Evolutionary conservation across 2,888 invertebrate species (phyloP), one percentile per base, ranked within the genome.

Genomic region (Nymphalis polychloros): DNA sequence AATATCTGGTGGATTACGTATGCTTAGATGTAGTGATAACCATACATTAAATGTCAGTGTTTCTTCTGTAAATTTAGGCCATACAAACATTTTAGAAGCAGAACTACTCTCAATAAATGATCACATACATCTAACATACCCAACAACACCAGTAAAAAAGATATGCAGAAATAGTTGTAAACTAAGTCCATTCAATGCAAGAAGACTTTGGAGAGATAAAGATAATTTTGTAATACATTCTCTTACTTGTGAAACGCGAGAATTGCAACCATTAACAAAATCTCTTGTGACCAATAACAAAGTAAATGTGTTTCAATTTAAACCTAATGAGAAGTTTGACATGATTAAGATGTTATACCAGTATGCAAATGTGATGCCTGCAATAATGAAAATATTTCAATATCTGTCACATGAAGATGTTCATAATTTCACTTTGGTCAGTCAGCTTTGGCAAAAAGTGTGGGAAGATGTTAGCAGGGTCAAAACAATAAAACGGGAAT

Each of bases 131-230:
- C 50, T 75, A 46, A 68, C 84, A 55, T 88, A 88, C 73, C 92
- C 92, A 68, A 83, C 87, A 57, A 92, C 92, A 75, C 92, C 92
- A 70, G 81, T 91, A 31, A 92, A 92, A 74, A 86, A 81, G 75
- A 74, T 76, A 13, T 85, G 84, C 63, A 81, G 75, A 74, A 81
- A 78, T 69, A 87, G 83, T 74, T 89, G 89, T 75, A 86, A 81
- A 67, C 75, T 82, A 65, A 78, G 85, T 67, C 86, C 89, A 2
- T 83, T 85, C 46, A 75, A 72, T 52, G 57, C 73, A 62, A 83
- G 78, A 64, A 88, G 80, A 78, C 81, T 88, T 31, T 55, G 53
- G 53, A 27, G 27, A 55, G 53, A 55, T 17, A 27, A 31, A 55
- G 53, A 55, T 8, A 85, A 84, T 69, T 90, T 89, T 79, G 79